These are phyloP conservation scores for Desmophyllum pertusum DNA, from an alignment of 92 coral and sea anemone species.

Conservation along the genomic window DNA sequence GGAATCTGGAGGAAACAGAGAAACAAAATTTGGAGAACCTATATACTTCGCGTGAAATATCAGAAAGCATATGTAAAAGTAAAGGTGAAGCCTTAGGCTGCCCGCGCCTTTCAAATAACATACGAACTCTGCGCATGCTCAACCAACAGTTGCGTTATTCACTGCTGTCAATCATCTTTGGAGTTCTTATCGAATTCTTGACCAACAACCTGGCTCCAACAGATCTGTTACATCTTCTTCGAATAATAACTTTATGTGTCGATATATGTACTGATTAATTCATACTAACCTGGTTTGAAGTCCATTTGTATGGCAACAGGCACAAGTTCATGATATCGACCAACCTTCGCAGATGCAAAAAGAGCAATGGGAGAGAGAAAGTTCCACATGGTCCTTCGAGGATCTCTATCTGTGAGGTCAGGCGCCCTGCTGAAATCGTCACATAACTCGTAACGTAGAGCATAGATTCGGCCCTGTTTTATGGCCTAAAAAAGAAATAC, in stretches of 20 bases:
- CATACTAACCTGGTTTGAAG: conserved; percentile 41
- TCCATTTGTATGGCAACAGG: conserved; percentile 80
- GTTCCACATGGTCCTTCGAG: conserved; percentile 51
- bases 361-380: conserved; percentile 72
- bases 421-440: conserved; percentile 49
- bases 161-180: too few relatives aligned
- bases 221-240: too few relatives aligned
- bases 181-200: too few relatives aligned
- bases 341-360: conserved; percentile 51
- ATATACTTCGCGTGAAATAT: neutral
- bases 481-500: conserved; percentile 40
- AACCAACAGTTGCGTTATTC: too few relatives aligned
- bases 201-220: too few relatives aligned
- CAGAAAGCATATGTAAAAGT: neutral
- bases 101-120: too few relatives aligned
- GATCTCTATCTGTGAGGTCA: conserved; percentile 63
- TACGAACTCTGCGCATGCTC: too few relatives aligned
- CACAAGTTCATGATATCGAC: conserved; percentile 40
- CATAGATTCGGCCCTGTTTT: conserved; percentile 55
- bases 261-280: too few relatives aligned
- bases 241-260: too few relatives aligned
- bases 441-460: conserved; percentile 60
- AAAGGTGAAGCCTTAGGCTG: neutral
- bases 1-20: conserved; percentile 39
- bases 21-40: neutral